Evolutionary conservation across 2,797 vertebrate species (phyloP).

Genomic region (Spheniscus humboldti): DNA sequence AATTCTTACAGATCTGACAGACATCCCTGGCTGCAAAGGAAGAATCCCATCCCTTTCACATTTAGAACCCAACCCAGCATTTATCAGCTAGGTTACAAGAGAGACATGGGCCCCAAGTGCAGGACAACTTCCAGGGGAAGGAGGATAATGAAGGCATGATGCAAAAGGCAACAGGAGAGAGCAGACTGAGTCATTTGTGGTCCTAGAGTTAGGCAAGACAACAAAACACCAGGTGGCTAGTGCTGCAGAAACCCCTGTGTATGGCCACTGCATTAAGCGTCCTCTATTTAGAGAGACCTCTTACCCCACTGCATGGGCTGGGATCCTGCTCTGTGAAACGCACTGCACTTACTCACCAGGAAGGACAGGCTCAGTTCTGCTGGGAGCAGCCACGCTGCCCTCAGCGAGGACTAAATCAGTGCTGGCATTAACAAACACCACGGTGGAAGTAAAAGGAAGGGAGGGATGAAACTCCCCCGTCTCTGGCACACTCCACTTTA

Average conservation of each 20-base stretch:
- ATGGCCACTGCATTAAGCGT: neutral
- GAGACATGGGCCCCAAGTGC: neutral
- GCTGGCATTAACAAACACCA: neutral
- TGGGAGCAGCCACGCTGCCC: neutral
- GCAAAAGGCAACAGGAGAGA: neutral
- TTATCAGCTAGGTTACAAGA: neutral
- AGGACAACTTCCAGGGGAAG: neutral
- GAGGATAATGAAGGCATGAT: accelerated
- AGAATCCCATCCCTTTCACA: neutral
- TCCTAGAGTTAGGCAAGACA: too few species aligned
- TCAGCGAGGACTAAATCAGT: too few species aligned
- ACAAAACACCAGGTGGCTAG: neutral
- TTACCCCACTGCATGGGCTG: neutral
- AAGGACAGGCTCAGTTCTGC: neutral
- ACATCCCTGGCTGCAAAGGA: neutral
- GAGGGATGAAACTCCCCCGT: too few species aligned
- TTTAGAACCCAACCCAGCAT: neutral
- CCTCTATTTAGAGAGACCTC: neutral
- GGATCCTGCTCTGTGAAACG: too few species aligned
- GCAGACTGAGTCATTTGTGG: neutral
- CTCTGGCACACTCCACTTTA: neutral
- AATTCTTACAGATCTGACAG: neutral
- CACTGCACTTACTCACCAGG: neutral
- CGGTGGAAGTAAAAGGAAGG: neutral
- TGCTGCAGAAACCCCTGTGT: neutral